Percentiles rank a stretch among this genome's conserved stretches.
Evolutionary conservation across 2,113 vertebrate genomes (phyloP).

Genomic region (Misgurnus anguillicaudatus): DNA sequence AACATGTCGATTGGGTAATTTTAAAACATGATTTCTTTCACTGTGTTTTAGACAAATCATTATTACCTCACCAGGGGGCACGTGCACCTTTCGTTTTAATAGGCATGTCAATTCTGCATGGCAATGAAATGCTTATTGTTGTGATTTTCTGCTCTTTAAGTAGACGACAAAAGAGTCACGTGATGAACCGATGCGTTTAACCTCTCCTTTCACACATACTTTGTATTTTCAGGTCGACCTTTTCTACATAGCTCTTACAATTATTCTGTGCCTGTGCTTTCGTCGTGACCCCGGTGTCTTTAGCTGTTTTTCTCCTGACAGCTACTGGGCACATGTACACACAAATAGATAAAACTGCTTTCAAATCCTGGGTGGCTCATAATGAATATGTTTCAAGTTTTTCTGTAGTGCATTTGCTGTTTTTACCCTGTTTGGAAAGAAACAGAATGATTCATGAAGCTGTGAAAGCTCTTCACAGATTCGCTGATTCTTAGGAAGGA

Average conservation of each 20-base stretch:
- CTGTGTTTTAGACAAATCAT: no score
- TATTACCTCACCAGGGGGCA: no score
- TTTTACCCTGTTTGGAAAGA: constrained; percentile 24
- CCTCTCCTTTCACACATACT: constrained; percentile 37
- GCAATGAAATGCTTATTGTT: constrained; percentile 15
- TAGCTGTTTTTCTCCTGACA: background rate
- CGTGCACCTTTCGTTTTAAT: no score
- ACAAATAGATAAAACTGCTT: background rate
- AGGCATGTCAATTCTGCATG: background rate
- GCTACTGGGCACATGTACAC: background rate
- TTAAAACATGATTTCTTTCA: no score
- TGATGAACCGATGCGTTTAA: constrained; percentile 22
- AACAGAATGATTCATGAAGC: constrained; percentile 35
- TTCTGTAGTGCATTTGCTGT: background rate
- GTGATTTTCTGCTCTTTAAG: constrained; percentile 10
- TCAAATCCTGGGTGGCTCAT: constrained; percentile 35
- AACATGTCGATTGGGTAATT: no score
- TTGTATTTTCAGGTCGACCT: constrained; percentile 40
- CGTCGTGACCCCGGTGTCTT: constrained; percentile 1
- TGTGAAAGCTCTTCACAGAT: constrained; percentile 5
- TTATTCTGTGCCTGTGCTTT: background rate
- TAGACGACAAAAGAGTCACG: background rate
- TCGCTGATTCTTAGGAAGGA: background rate
- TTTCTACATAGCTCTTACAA: constrained; percentile 20
- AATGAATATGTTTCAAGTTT: constrained; percentile 25